phyloP scores from a whole-genome alignment of 2,888 invertebrate genomes.

The Lasius fuliginosus region DNA sequence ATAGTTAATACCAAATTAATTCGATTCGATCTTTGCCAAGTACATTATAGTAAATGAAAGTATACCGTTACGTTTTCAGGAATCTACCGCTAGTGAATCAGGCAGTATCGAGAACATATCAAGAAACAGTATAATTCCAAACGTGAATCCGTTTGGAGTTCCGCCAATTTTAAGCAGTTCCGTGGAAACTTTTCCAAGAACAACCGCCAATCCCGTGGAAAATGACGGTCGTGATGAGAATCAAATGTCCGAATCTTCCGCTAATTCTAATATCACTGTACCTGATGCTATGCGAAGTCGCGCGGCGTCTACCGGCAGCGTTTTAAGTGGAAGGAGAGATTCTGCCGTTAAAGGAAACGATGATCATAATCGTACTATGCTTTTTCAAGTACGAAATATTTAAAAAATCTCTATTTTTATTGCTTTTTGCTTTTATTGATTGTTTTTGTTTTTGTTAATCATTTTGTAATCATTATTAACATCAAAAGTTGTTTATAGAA shows the following conservation, averaged over 20 bases:
- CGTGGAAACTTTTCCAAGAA: constrained; percentile 80
- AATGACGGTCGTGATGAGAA: constrained; percentile 74
- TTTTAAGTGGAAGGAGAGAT: constrained; percentile 81
- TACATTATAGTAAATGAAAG: neutral
- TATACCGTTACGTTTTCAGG: constrained; percentile 71
- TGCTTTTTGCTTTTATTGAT: neutral
- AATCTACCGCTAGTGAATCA: constrained; percentile 82
- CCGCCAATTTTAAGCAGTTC: constrained; percentile 79
- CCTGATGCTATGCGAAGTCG: constrained; percentile 86
- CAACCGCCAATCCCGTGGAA: constrained; percentile 67
- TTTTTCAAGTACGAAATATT: constrained; percentile 90
- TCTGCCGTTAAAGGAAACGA: constrained; percentile 79
- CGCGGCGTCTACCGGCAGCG: constrained; percentile 86
- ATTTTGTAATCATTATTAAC: neutral
- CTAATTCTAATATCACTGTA: constrained; percentile 75
- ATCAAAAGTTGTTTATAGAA: neutral
- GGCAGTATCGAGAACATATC: constrained; percentile 83
- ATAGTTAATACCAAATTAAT: neutral
- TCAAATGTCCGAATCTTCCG: constrained; percentile 72
- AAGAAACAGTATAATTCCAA: constrained; percentile 83
- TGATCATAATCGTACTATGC: constrained; percentile 97
- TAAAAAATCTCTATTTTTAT: neutral
- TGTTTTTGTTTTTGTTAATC: neutral
- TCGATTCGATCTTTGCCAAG: neutral
- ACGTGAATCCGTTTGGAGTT: constrained; percentile 79